These are phyloP conservation scores for Bathynomus jamesi DNA, from an alignment of 1,140 invertebrate species.

Conservation along the genomic window DNA sequence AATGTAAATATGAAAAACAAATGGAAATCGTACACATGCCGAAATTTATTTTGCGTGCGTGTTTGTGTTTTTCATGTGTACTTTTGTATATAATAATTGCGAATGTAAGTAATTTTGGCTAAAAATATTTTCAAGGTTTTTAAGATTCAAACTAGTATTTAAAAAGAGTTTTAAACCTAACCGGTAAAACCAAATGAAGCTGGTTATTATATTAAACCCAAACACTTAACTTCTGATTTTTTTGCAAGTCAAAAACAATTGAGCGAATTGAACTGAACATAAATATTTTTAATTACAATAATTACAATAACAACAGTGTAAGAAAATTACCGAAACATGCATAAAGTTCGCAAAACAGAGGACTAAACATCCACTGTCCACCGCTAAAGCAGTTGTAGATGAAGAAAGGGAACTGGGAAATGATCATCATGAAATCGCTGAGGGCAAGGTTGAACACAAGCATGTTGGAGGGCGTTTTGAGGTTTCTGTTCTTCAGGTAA, in stretches of 20 bases:
- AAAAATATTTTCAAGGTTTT: too few relatives aligned
- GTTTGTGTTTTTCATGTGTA: too few relatives aligned
- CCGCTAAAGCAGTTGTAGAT: slow-evolving; percentile 64
- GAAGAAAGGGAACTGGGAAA: slow-evolving; percentile 60
- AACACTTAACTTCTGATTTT: too few relatives aligned
- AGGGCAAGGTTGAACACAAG: slow-evolving; percentile 77
- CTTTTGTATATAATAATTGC: too few relatives aligned
- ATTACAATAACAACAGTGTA: neutral
- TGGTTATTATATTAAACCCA: too few relatives aligned
- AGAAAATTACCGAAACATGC: slow-evolving; percentile 54
- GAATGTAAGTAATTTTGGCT: too few relatives aligned
- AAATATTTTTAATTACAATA: neutral
- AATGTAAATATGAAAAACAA: too few relatives aligned
- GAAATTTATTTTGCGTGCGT: too few relatives aligned
- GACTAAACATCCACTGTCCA: slow-evolving; percentile 47
- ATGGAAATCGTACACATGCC: too few relatives aligned
- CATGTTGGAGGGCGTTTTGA: slow-evolving; percentile 74
- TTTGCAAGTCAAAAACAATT: neutral
- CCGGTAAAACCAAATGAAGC: too few relatives aligned
- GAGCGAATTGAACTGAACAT: neutral
- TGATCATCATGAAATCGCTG: slow-evolving; percentile 70
- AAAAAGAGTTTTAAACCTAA: too few relatives aligned
- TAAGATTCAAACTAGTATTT: too few relatives aligned
- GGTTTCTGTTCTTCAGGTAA: slow-evolving; percentile 63
- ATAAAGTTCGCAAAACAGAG: slow-evolving; percentile 72